Evolutionary conservation across 1,140 invertebrate genomes (phyloP).

Genomic region (Pogonomyrmex californicus): DNA sequence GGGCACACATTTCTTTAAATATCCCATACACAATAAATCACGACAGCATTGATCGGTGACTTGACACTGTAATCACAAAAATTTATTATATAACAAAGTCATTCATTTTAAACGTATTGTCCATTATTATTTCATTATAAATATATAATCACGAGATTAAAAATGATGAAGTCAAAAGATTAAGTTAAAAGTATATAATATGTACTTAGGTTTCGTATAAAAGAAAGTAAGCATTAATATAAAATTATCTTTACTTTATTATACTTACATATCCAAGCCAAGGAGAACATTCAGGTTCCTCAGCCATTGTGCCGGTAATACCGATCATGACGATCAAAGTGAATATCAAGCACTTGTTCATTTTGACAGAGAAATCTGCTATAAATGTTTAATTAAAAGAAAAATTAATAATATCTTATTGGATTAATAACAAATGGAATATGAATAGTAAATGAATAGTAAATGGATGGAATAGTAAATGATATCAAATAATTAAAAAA

Average conservation of each 20-base stretch:
- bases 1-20: not conserved
- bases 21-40: not conserved
- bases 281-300: not conserved
- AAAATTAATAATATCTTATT: not conserved
- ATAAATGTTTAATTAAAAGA: not conserved
- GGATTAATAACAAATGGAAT: too few relatives aligned
- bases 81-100: not conserved
- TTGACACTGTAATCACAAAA: constrained; percentile 17
- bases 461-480: too few relatives aligned
- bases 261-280: not conserved
- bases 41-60: not conserved
- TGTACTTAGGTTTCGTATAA: not conserved
- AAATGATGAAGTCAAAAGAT: too few relatives aligned
- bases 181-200: not conserved
- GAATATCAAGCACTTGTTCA: constrained; percentile 6
- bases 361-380: constrained; percentile 9
- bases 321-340: constrained; percentile 1
- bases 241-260: constrained; percentile 9
- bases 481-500: too few relatives aligned
- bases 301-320: not conserved
- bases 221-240: not conserved
- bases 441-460: too few relatives aligned
- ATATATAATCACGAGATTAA: too few relatives aligned
- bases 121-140: not conserved
- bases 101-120: not conserved